These are phyloP conservation scores for Hafferia zeledoni DNA, from an alignment of 2,797 vertebrate species.

Conservation along the genomic window DNA sequence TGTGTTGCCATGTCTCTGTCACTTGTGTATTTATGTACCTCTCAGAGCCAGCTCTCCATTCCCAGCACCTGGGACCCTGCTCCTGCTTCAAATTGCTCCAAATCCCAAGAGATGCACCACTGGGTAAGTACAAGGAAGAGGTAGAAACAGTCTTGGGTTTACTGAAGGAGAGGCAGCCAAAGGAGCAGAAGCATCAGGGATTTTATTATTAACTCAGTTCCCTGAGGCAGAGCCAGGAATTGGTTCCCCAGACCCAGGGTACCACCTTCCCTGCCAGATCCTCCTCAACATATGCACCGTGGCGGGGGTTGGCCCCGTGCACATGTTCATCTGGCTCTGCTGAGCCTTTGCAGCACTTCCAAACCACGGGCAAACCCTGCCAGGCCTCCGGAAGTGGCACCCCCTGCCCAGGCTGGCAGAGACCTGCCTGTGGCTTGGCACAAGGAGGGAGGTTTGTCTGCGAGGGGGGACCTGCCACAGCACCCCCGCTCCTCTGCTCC, in stretches of 20 bases:
- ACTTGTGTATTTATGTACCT: background rate
- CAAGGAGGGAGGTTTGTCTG: background rate
- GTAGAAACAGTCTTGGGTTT: background rate
- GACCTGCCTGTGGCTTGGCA: background rate
- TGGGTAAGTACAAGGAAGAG: background rate
- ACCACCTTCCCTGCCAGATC: background rate
- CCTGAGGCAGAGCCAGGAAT: background rate
- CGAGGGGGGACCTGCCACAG: accelerated
- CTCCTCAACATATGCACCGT: background rate
- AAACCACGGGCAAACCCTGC: background rate
- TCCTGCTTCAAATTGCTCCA: background rate
- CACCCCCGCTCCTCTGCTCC: background rate
- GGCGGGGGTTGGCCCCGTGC: background rate
- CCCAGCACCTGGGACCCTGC: background rate
- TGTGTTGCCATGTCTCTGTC: background rate
- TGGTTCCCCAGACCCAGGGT: background rate
- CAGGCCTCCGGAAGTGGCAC: background rate
- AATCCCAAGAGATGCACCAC: background rate
- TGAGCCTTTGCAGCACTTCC: background rate
- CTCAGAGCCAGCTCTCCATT: background rate
- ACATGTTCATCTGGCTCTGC: constrained; percentile 9
- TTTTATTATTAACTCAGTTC: background rate
- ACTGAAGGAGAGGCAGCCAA: background rate
- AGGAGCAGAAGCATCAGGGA: background rate
- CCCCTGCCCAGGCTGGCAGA: background rate